Base-by-base conservation (phyloP, 1,140 invertebrate species). In the Procambarus virginalis region DNA sequence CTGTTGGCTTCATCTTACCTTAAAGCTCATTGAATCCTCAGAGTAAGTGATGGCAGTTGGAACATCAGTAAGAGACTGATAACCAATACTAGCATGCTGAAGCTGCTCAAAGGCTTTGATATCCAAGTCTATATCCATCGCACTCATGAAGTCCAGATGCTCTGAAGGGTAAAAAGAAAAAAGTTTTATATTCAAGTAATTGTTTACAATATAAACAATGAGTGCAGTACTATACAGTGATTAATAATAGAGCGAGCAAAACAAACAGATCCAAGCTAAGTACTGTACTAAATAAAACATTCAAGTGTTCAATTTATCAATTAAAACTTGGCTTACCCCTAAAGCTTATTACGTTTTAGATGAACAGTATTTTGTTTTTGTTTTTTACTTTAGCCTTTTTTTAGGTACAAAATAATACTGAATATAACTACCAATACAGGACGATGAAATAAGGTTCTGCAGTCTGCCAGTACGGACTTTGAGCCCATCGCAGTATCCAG, bases 31-130 rank as follows among this genome's bases (percentile, higher is more conserved):
- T 60, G 95, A 93, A 75, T 96, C 95, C 93, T 97, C 97, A 51
- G 94, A 94, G 93, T 97, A 97, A 34, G 96, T 95, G 10, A 97
- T 94, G 3, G 97, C 96, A 93, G 96, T 96, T n/a, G 98, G 98
- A 9, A 99, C 97, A 94, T 99, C 98, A 0, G 98, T 99, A n/a
- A 99, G 95, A 94, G 97, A 98, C 94, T 99, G 97, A 94, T 99
- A 99, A 77, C 98, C 97, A 93, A 97, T 97, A 93, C 98, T 98
- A 93, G 98, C 97, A 94, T 99, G 97, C 93, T 98, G 96, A 82
- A 99, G 94, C 94, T 99, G 97, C 89, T 96, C 96, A 94, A 99
- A 99, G 70, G 97, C 96, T 17, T 95, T 95, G 92, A 97, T 95
- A 93, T 95, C 95, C 75, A 97, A 95, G 92, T 96, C 95, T 0